A percentile compares a stretch with the other conserved stretches of the same genome.
Conservation (phyloP, 2,113 vertebrate genomes). For the Caranx ignobilis region DNA sequence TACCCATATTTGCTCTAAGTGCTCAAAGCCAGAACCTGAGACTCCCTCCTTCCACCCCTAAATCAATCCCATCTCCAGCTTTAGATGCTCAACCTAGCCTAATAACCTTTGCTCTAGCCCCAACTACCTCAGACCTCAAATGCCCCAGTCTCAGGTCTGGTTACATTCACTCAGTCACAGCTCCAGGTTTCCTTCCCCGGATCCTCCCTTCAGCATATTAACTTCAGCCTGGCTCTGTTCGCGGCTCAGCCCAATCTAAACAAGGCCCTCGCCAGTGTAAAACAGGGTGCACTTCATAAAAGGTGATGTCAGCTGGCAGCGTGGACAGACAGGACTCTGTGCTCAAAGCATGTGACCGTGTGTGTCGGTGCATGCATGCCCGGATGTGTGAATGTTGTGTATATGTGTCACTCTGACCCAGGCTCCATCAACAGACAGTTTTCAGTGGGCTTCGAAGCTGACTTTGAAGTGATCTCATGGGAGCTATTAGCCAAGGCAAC, state of each 20-base stretch:
- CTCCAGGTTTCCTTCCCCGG: constrained; percentile 49
- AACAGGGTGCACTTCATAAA: constrained; percentile 76
- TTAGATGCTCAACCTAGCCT: constrained; percentile 36
- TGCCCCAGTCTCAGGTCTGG: constrained; percentile 37
- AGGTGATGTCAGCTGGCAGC: constrained; percentile 72
- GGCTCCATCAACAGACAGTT: constrained; percentile 65
- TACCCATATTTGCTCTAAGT: constrained; percentile 39
- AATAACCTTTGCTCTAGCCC: constrained; percentile 49
- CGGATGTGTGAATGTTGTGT: constrained; percentile 70
- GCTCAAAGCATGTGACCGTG: constrained; percentile 12
- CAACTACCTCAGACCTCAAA: constrained; percentile 43
- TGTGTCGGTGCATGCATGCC: constrained; percentile 33
- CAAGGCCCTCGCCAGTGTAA: constrained; percentile 63
- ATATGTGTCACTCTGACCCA: constrained; percentile 63
- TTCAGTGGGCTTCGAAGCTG: constrained; percentile 48
- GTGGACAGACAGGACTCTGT: constrained; percentile 71
- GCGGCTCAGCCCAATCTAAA: constrained; percentile 59
- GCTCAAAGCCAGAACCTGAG: constrained; percentile 28
- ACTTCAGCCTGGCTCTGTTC: constrained; percentile 44
- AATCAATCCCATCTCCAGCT: constrained; percentile 52
- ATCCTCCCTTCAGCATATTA: constrained; percentile 55
- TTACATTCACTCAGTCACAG: constrained; percentile 47
- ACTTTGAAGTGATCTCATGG: constrained; percentile 81
- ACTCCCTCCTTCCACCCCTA: constrained; percentile 10
- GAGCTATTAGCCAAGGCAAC: constrained; percentile 72